Evolutionary conservation across 2,888 invertebrate genomes (phyloP).

Genomic region (Chymomyza fuscimana): DNA sequence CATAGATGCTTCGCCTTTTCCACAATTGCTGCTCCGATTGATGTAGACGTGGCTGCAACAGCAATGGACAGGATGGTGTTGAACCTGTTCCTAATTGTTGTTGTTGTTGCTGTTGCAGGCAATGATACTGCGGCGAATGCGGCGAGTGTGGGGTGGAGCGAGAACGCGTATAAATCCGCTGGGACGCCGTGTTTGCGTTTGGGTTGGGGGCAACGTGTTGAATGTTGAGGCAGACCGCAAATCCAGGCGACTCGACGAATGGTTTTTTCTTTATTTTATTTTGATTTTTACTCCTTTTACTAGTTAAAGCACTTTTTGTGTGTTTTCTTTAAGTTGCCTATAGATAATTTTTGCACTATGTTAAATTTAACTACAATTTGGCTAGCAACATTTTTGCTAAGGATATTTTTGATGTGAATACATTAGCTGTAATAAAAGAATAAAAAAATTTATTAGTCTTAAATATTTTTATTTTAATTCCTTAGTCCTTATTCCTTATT

Average conservation of each 20-base stretch:
- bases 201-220: background rate
- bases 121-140: constrained; percentile 55
- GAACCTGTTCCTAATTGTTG: constrained; percentile 44
- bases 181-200: constrained; percentile 67
- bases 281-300: background rate
- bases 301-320: background rate
- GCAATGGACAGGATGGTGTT: constrained; percentile 46
- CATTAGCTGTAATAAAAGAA: background rate
- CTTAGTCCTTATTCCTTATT: too few relatives aligned
- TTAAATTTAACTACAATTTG: constrained; percentile 55
- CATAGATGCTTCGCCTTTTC: constrained; percentile 77
- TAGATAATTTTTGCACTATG: constrained; percentile 10
- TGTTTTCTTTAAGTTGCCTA: background rate
- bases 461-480: background rate
- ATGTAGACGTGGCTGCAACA: constrained; percentile 64
- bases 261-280: background rate
- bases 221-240: background rate
- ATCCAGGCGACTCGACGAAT: background rate
- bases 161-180: constrained; percentile 59
- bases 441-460: background rate
- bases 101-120: constrained; percentile 22
- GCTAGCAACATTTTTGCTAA: constrained; percentile 52
- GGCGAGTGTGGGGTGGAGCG: constrained; percentile 68
- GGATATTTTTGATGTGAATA: constrained; percentile 39
- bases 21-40: constrained; percentile 74